Base-by-base conservation (phyloP, 2,888 invertebrate species). In the Rutpela maculata region DNA sequence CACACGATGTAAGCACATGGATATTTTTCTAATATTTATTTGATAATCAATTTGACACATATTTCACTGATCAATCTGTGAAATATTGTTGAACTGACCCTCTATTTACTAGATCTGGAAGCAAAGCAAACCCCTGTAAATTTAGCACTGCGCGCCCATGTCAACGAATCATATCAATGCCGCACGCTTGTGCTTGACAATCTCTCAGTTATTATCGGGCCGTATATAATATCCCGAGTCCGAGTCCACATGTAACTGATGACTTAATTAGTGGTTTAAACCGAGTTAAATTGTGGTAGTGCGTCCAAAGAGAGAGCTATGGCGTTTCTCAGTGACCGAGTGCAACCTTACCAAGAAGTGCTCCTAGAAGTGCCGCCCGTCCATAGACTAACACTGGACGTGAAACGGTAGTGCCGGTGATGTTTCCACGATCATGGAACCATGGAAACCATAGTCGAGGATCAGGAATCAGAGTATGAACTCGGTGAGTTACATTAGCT, bases 361-460 rank as follows among this genome's bases (percentile, higher is more conserved):
- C 66, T 72, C 19, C 26, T 63, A 15, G 50, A 63, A 72, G 63
- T 55, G 63, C 26, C 26, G 62, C 31, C 72, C 72, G 55, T 63
- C 56, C 63, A 18, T 43, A 55, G 72, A 63, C 62, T 63, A 63
- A 19, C 59, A 12, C 71, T 74, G 77, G 57, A 70, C 69, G 78
- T 75, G 80, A 81, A 79, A 77, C 87, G 88, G 86, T 87, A 87
- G 86, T 87, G 86, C 82, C 79, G 70, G 71, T 63, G 78, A 80
- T 81, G 81, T 79, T 80, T 81, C 83, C 79, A 82, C 85, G 83
- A 86, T 73, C 85, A 87, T 87, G 87, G 87, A 82, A 86, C 81
- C 79, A 94, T 94, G 93, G 93, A 94, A 91, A 93, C 93, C 84
- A 93, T 94, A 89, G 91, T 92, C 80, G 93, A 94, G 89, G 93